Conservation (phyloP, 2,113 vertebrate genomes). For the Arvicanthis niloticus region DNA sequence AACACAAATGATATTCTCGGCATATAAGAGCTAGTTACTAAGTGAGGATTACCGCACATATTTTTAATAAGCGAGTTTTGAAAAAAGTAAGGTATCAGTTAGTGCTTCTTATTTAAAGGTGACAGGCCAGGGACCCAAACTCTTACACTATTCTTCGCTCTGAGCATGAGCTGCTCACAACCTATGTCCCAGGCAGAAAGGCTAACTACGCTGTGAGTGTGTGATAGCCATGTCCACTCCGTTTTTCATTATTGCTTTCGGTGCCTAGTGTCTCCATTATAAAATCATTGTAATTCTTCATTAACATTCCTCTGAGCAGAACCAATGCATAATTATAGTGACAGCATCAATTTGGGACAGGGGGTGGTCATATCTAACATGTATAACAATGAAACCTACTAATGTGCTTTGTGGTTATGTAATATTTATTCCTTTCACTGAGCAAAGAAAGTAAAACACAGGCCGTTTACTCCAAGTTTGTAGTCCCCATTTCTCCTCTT, state of each 20-base stretch:
- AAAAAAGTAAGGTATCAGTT: background rate
- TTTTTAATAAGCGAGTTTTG: background rate
- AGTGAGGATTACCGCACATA: background rate
- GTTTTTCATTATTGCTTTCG: background rate
- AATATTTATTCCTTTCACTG: background rate
- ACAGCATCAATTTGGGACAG: background rate
- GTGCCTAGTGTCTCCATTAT: background rate
- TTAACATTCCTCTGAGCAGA: background rate
- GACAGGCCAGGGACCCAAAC: background rate
- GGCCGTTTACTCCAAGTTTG: background rate
- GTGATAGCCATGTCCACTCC: background rate
- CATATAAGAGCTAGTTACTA: background rate
- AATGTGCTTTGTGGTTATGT: background rate
- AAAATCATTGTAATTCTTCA: background rate
- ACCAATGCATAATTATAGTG: background rate
- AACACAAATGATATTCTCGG: background rate
- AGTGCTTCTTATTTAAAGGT: background rate
- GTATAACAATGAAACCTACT: background rate
- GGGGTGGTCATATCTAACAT: background rate
- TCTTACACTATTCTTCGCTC: background rate
- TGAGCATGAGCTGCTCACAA: background rate
- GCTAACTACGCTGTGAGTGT: background rate
- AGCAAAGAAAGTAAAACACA: constrained; percentile 4
- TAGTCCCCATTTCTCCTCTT: background rate
- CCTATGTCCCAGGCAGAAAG: background rate